Base-by-base conservation (phyloP, 2,888 invertebrate species). In the Mimas tiliae region DNA sequence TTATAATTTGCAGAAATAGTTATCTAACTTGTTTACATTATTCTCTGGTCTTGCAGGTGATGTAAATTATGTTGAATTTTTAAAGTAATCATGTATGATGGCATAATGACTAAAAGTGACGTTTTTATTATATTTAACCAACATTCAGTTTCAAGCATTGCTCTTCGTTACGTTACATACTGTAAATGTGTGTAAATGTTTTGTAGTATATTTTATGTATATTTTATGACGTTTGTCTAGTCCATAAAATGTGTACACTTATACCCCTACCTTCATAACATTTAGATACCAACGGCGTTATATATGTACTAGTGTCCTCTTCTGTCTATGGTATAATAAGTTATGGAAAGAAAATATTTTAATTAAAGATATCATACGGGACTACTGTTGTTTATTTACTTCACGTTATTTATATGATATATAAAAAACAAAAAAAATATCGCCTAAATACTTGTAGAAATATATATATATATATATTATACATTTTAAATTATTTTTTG, bases 321-420 rank as follows among this genome's bases (percentile, higher is more conserved):
- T 77, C 77, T 77, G 73, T 80, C 75, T 80, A 74, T 78, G 73
- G 73, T 79, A 76, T 76, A 71, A 76, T 80, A 81, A 77, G 74
- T 78, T 81, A 85, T 75, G 70, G 77, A 82, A 76, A 78, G 76
- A 78, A 80, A 83, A 78, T 85, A 84, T 85, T 85, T 84, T 85
- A 78, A 86, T 77, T 85, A 85, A 86, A 86, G 78, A 81, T 82
- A 79, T 78, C 74, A 78, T 82, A 76, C 77, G 77, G 71, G 68
- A 76, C 68, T 51, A 63, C 11, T n/a, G 53, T 66, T 65, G 65
- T 78, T 76, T 74, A 68, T 65, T 74, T 74, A 67, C 63, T 67
- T 65, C 11, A 45, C 38, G n/a, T 2, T 16, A 14, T 38, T 0
- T 45, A 45, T 1, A 4, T 9, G 14, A 11, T 12, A 0, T 11